A percentile compares a stretch with the other conserved stretches of the same genome.
Evolutionary conservation across 2,888 invertebrate genomes (phyloP).

Genomic region (Clepsis dumicolana): DNA sequence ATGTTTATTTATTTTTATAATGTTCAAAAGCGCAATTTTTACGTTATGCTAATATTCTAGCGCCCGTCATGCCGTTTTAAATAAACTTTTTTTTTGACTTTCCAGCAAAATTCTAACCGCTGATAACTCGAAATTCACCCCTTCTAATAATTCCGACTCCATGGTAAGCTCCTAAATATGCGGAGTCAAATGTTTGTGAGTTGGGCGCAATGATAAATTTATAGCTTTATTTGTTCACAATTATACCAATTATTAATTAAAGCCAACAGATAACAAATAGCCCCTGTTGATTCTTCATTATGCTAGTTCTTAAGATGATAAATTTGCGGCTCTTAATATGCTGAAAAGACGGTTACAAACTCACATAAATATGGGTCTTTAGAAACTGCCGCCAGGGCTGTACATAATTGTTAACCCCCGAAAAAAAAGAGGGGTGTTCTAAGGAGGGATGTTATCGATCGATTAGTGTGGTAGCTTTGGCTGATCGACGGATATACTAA

Average conservation of each 20-base stretch:
- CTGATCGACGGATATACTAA: too few species aligned
- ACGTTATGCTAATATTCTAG: too few species aligned
- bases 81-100: background rate
- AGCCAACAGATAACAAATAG: conserved; percentile 56
- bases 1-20: too few species aligned
- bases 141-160: conserved; percentile 8
- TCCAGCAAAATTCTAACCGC: background rate
- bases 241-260: conserved; percentile 48
- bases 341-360: background rate
- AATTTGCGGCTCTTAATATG: background rate
- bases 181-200: conserved; percentile 62
- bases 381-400: background rate
- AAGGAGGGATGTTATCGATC: too few species aligned
- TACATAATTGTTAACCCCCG: too few species aligned
- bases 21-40: too few species aligned
- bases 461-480: too few species aligned
- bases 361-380: background rate
- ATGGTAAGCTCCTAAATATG: conserved; percentile 42
- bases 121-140: background rate
- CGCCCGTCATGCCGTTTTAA: background rate
- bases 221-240: conserved; percentile 65
- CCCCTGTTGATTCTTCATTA: conserved; percentile 26
- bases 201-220: conserved; percentile 64
- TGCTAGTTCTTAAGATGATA: conserved; percentile 11
- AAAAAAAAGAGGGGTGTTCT: too few species aligned